Evolutionary conservation across 2,888 invertebrate genomes (phyloP).

Genomic region (Abrostola tripartita): DNA sequence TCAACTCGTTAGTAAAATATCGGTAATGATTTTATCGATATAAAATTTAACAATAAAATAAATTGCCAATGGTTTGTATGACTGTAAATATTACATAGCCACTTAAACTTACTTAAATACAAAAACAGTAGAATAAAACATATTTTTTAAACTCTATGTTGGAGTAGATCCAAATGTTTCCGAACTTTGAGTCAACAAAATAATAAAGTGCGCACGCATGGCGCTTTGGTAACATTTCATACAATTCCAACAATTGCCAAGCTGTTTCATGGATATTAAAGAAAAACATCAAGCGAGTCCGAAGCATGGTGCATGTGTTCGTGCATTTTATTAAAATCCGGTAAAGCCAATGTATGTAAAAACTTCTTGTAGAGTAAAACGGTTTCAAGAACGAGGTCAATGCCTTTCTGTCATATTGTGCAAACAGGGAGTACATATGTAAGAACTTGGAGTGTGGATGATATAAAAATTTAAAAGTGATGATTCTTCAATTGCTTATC

Average conservation of each 20-base stretch:
- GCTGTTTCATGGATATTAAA: slow-evolving; percentile 32
- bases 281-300: slow-evolving; percentile 27
- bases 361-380: slow-evolving; percentile 4
- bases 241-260: slow-evolving; percentile 38
- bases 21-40: too few species aligned
- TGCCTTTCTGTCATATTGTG: background rate
- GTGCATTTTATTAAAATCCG: slow-evolving; percentile 20
- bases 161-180: slow-evolving; percentile 36
- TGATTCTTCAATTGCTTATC: too few species aligned
- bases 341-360: slow-evolving; percentile 14
- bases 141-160: slow-evolving; percentile 16
- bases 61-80: too few species aligned
- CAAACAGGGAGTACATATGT: too few species aligned
- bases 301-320: slow-evolving; percentile 14
- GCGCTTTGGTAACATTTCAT: slow-evolving; percentile 36
- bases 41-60: too few species aligned
- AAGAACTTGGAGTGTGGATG: too few species aligned
- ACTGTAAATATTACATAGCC: too few species aligned
- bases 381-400: slow-evolving; percentile 3
- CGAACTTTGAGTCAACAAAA: slow-evolving; percentile 27
- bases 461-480: too few species aligned
- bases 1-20: too few species aligned
- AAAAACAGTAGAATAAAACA: background rate
- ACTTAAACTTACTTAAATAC: too few species aligned
- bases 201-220: slow-evolving; percentile 13